Percentiles rank a stretch among this genome's conserved stretches.
Evolutionary conservation across 2,113 vertebrate species (phyloP).

Genomic region (Crypturellus undulatus): DNA sequence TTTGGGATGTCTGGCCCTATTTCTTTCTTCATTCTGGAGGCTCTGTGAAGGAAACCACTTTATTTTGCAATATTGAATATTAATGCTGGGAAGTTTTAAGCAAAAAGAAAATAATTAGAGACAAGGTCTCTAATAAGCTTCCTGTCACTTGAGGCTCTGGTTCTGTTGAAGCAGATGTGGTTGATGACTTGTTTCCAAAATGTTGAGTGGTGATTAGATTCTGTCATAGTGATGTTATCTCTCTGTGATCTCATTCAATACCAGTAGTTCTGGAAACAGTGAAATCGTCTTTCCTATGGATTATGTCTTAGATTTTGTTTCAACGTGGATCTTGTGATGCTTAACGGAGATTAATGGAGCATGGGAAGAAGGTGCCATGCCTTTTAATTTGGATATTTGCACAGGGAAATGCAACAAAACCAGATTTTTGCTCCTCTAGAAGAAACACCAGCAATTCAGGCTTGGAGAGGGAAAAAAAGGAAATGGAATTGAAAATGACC

Average conservation of each 20-base stretch:
- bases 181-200: constrained; percentile 54
- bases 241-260: constrained; percentile 45
- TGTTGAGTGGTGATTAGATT: constrained; percentile 52
- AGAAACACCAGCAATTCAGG: background rate
- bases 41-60: constrained; percentile 35
- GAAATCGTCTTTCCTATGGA: constrained; percentile 13
- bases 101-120: constrained; percentile 51
- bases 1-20: constrained; percentile 49
- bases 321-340: background rate
- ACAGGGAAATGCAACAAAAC: background rate
- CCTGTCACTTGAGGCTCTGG: constrained; percentile 46
- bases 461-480: background rate
- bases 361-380: background rate
- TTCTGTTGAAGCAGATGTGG: constrained; percentile 53
- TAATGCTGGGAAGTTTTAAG: constrained; percentile 42
- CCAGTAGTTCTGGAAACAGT: constrained; percentile 48
- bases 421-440: background rate
- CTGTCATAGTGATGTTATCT: constrained; percentile 31
- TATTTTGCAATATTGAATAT: constrained; percentile 54
- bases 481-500: background rate
- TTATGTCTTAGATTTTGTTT: constrained; percentile 22
- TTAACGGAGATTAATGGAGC: constrained; percentile 12
- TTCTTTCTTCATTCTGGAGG: constrained; percentile 25
- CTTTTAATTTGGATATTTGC: background rate
- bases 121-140: constrained; percentile 44